Conservation (phyloP, 35 echinoderm and acorn worm genomes). For the Holothuria glaberrima region DNA sequence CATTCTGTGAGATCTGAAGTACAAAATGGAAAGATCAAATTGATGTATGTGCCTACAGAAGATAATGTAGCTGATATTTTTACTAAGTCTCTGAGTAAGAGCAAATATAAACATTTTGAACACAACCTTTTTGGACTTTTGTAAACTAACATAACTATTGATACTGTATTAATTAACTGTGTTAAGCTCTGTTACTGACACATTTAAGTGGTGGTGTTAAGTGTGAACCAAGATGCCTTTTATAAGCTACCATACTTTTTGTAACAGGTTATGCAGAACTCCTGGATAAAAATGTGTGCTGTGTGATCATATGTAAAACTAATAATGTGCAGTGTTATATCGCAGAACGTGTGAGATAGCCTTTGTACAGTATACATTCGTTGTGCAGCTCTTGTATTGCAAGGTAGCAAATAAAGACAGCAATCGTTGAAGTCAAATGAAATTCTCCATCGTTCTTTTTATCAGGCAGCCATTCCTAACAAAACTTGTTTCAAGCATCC, state of each 20-base stretch:
- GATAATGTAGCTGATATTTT: constrained; percentile 50
- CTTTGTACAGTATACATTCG: too few relatives aligned
- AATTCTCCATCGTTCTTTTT: too few relatives aligned
- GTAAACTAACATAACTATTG: neutral
- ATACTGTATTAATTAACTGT: neutral
- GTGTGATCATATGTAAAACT: too few relatives aligned
- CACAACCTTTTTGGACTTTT: constrained; percentile 27
- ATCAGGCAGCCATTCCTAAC: too few relatives aligned
- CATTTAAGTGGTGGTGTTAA: constrained; percentile 33
- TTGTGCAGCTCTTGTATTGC: too few relatives aligned
- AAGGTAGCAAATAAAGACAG: too few relatives aligned
- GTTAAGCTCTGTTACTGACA: constrained; percentile 32
- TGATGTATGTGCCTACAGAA: constrained; percentile 43
- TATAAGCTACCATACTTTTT: too few relatives aligned
- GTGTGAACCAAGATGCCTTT: too few relatives aligned
- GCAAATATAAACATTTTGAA: constrained; percentile 32
- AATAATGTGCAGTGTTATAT: too few relatives aligned
- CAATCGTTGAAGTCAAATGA: too few relatives aligned
- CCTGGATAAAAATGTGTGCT: neutral
- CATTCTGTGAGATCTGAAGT: constrained; percentile 52
- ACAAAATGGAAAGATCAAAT: constrained; percentile 41
- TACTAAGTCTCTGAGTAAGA: constrained; percentile 50
- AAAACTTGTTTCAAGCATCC: too few relatives aligned
- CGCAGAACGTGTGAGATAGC: too few relatives aligned
- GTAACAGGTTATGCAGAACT: neutral